Conservation (phyloP, 2,113 vertebrate genomes). For the Ia io region DNA sequence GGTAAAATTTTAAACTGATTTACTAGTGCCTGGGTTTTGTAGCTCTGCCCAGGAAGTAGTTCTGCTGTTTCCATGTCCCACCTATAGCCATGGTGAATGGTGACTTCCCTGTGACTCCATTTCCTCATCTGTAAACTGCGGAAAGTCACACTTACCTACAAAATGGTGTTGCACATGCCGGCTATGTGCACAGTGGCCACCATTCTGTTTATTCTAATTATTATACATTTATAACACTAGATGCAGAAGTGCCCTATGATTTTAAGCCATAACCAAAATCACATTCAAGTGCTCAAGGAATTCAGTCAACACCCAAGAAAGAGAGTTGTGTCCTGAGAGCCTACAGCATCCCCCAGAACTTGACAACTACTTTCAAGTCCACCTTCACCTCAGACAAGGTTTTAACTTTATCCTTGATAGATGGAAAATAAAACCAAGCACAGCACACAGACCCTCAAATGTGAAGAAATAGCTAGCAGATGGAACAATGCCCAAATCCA, state of each 20-base stretch:
- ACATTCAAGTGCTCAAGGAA: background rate
- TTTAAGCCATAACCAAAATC: background rate
- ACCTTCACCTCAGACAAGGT: background rate
- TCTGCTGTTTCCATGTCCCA: background rate
- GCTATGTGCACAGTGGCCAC: background rate
- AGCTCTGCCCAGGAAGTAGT: background rate
- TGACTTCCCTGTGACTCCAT: background rate
- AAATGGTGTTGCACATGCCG: rapidly evolving
- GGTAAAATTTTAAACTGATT: background rate
- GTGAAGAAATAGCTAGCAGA: background rate
- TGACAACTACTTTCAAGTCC: background rate
- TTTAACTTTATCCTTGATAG: background rate
- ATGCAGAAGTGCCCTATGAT: too few species aligned
- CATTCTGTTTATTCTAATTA: background rate
- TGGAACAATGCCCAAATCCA: background rate
- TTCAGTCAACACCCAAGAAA: background rate
- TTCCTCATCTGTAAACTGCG: background rate
- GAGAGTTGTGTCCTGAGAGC: background rate
- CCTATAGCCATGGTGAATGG: too few species aligned
- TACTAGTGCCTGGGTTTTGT: background rate
- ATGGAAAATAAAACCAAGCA: background rate
- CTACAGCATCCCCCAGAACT: background rate
- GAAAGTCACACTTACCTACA: too few species aligned
- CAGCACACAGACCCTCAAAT: background rate
- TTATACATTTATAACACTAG: background rate